Conservation (phyloP, 2,888 invertebrate species). For the Acronicta aceris region DNA sequence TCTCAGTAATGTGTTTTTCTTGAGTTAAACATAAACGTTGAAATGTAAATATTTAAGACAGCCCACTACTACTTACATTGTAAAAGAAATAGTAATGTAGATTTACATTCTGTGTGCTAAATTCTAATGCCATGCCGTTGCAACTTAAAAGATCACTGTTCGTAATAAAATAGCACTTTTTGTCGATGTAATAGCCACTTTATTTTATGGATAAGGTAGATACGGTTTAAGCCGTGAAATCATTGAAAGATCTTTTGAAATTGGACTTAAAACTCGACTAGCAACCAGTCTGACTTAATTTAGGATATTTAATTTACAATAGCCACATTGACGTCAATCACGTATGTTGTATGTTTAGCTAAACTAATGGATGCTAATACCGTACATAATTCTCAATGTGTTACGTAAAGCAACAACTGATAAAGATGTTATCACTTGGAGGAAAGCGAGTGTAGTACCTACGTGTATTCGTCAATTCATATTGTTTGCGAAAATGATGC, state of each 20-base stretch:
- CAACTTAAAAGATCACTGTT: slow-evolving; percentile 11
- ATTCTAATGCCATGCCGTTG: slow-evolving; percentile 11
- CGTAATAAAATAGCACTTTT: slow-evolving; percentile 30
- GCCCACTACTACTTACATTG: slow-evolving; percentile 23
- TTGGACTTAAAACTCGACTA: slow-evolving; percentile 37
- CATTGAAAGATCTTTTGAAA: slow-evolving; percentile 46
- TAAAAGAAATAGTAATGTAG: slow-evolving; percentile 17
- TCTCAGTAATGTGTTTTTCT: slow-evolving; percentile 36
- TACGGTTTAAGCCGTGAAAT: slow-evolving; percentile 49
- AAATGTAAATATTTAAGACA: slow-evolving; percentile 41
- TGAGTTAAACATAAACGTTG: slow-evolving; percentile 31
- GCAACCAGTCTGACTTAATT: slow-evolving; percentile 43
- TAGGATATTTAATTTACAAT: slow-evolving; percentile 46
- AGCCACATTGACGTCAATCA: slow-evolving; percentile 54
- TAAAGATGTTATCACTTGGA: slow-evolving; percentile 31
- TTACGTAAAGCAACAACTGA: slow-evolving; percentile 41
- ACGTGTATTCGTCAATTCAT: slow-evolving; percentile 9
- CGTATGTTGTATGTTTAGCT: slow-evolving; percentile 39
- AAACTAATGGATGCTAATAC: slow-evolving; percentile 55
- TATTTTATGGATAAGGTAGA: slow-evolving; percentile 44
- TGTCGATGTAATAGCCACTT: slow-evolving; percentile 33
- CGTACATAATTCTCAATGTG: slow-evolving; percentile 39
- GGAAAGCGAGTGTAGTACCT: slow-evolving; percentile 1
- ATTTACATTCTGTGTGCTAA: slow-evolving; percentile 10
- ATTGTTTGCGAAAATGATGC: slow-evolving; percentile 28